Evolutionary conservation across 2,797 vertebrate species (phyloP).

Genomic region (Botia almorhae): DNA sequence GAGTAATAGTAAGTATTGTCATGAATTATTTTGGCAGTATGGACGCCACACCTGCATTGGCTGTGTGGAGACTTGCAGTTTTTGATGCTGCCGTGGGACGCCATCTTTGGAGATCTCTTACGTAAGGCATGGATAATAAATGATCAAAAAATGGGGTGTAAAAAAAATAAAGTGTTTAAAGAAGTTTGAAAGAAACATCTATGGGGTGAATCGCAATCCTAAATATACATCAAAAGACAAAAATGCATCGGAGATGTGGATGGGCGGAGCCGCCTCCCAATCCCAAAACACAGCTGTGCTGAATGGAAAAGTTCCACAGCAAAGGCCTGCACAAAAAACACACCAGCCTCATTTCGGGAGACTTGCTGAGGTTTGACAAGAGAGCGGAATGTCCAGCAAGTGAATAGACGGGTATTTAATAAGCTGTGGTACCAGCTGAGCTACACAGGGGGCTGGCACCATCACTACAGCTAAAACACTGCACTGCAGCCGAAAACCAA

Average conservation of each 20-base stretch:
- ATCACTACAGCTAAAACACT: slow-evolving; percentile 66
- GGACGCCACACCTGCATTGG: slow-evolving; percentile 56
- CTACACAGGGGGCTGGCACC: slow-evolving; percentile 74
- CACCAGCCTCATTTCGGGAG: slow-evolving; percentile 51
- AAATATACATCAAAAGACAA: slow-evolving; percentile 77
- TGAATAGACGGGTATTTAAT: slow-evolving; percentile 76
- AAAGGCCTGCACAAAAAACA: slow-evolving; percentile 60
- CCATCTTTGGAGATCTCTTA: slow-evolving; percentile 73
- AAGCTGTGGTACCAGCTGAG: slow-evolving; percentile 73
- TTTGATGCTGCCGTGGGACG: slow-evolving; percentile 62
- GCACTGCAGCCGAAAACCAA: slow-evolving; percentile 69
- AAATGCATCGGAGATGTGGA: slow-evolving; percentile 75
- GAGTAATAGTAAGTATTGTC: slow-evolving; percentile 51
- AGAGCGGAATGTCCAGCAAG: slow-evolving; percentile 65
- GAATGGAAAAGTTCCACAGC: slow-evolving; percentile 59
- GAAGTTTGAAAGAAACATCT: slow-evolving; percentile 64
- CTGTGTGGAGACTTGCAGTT: slow-evolving; percentile 64
- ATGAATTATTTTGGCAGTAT: slow-evolving; percentile 59
- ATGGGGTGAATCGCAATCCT: slow-evolving; percentile 69
- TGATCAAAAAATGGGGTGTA: slow-evolving; percentile 59
- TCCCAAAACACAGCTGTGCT: slow-evolving; percentile 60
- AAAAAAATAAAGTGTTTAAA: slow-evolving; percentile 57
- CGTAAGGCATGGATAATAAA: slow-evolving; percentile 77
- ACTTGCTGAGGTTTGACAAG: slow-evolving; percentile 69
- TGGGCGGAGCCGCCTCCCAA: slow-evolving; percentile 57